Percentiles rank a stretch among this genome's conserved stretches.
These are phyloP conservation scores for Cynopterus sphinx DNA, from an alignment of 2,797 vertebrate genomes.

Conservation along the genomic window DNA sequence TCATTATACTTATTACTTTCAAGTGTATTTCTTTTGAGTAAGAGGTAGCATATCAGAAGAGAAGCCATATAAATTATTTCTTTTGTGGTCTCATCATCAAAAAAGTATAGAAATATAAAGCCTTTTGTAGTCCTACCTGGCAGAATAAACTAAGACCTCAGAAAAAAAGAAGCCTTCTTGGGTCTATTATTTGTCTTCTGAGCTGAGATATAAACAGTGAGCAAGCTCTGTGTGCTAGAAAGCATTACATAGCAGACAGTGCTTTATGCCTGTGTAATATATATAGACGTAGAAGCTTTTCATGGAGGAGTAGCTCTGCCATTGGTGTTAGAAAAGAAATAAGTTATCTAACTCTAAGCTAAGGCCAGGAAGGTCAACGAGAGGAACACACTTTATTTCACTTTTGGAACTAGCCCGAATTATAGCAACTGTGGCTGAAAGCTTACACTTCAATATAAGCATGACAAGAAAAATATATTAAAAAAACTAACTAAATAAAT, in stretches of 20 bases:
- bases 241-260: not conserved
- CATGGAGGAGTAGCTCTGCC: not conserved
- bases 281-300: slow-evolving; percentile 59
- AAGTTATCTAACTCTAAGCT: slow-evolving; percentile 65
- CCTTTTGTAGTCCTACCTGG: slow-evolving; percentile 1
- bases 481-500: slow-evolving; percentile 53
- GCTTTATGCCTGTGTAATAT: slow-evolving; percentile 58
- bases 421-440: not conserved
- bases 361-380: slow-evolving; percentile 60
- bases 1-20: slow-evolving; percentile 61
- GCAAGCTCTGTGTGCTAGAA: slow-evolving; percentile 18
- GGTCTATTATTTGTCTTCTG: slow-evolving; percentile 46
- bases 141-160: slow-evolving; percentile 56
- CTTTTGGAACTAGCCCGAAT: slow-evolving; percentile 54
- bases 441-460: slow-evolving; percentile 67
- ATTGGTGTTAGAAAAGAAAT: not conserved
- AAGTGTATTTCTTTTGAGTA: slow-evolving; percentile 44
- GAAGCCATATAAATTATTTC: slow-evolving; percentile 47
- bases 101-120: slow-evolving; percentile 42
- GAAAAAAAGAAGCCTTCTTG: slow-evolving; percentile 49
- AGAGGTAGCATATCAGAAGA: not conserved
- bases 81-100: slow-evolving; percentile 52
- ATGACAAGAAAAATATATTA: slow-evolving; percentile 47
- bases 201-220: slow-evolving; percentile 49
- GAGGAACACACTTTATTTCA: slow-evolving; percentile 56